These are phyloP conservation scores for Plumapathes pennacea DNA, from an alignment of 92 coral and sea anemone species.

Conservation along the genomic window DNA sequence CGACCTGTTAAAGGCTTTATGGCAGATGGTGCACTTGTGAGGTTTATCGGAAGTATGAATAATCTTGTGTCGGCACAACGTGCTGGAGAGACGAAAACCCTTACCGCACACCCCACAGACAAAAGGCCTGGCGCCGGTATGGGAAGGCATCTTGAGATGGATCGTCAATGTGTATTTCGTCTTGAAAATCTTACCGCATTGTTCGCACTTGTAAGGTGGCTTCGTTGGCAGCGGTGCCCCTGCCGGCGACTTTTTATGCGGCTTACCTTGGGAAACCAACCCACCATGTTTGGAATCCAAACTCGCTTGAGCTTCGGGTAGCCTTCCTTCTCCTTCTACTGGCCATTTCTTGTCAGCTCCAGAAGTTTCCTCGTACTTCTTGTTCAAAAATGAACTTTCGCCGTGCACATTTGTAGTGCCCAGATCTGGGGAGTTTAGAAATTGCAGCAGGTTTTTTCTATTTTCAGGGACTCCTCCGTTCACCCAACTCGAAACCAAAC, in stretches of 20 bases:
- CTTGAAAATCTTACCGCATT: slow-evolving; percentile 95
- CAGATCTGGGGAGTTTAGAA: too few species aligned
- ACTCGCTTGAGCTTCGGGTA: too few species aligned
- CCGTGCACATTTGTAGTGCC: too few species aligned
- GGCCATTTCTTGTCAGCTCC: too few species aligned
- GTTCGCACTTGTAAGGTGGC: slow-evolving; percentile 83
- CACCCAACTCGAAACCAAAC: too few species aligned
- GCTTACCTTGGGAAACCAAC: slow-evolving; percentile 1
- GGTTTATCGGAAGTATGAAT: slow-evolving; percentile 97
- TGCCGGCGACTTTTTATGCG: slow-evolving; percentile 9
- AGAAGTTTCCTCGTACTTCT: too few species aligned
- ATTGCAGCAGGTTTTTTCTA: too few species aligned
- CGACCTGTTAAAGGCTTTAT: slow-evolving; percentile 98
- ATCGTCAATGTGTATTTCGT: slow-evolving; percentile 97
- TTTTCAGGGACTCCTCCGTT: too few species aligned
- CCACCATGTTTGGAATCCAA: too few species aligned
- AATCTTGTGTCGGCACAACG: slow-evolving; percentile 95
- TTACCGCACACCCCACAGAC: slow-evolving; percentile 98
- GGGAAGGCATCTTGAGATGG: slow-evolving; percentile 97
- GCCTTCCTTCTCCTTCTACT: too few species aligned
- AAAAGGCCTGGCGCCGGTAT: slow-evolving; percentile 99
- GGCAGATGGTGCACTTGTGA: slow-evolving; percentile 89
- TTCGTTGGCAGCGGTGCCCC: slow-evolving; percentile 7
- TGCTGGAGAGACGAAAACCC: slow-evolving; percentile 96
- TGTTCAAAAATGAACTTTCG: too few species aligned